Percentiles rank a stretch among this genome's conserved stretches.
Evolutionary conservation across 1,140 invertebrate genomes (phyloP).

Genomic region (Trigoniulus corallinus): DNA sequence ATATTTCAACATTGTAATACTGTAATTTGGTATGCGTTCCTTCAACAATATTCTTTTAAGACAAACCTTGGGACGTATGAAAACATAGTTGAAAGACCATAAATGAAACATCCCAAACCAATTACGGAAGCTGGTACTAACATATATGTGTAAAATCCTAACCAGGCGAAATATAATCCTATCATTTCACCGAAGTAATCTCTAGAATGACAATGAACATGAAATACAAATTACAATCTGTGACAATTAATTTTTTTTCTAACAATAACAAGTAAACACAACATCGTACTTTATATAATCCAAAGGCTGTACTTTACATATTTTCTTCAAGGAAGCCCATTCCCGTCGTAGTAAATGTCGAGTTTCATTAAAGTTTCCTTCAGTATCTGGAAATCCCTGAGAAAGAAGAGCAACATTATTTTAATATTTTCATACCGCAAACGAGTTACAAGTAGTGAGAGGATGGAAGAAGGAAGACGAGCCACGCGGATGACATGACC

Average conservation of each 20-base stretch:
- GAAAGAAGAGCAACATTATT: not conserved
- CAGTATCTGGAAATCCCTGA: not conserved
- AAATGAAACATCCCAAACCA: conserved; percentile 37
- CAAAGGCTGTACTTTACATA: conserved; percentile 79
- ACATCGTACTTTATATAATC: conserved; percentile 53
- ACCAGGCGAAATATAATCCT: conserved; percentile 43
- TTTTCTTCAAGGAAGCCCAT: conserved; percentile 71
- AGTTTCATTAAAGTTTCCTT: conserved; percentile 21
- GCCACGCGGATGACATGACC: no score
- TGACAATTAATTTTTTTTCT: no score
- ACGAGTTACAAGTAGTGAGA: no score
- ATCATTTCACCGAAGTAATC: conserved; percentile 89
- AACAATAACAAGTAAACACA: no score
- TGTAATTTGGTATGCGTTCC: not conserved
- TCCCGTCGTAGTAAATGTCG: conserved; percentile 47
- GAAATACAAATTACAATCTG: no score
- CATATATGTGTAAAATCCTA: conserved; percentile 42
- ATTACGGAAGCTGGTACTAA: conserved; percentile 36
- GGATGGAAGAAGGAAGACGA: no score
- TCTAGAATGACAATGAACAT: conserved; percentile 15
- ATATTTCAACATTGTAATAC: conserved; percentile 45
- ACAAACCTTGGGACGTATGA: conserved; percentile 49
- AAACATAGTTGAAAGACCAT: conserved; percentile 46
- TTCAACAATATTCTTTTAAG: not conserved
- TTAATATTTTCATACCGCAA: no score